A percentile compares a stretch with the other conserved stretches of the same genome.
Evolutionary conservation across 2,113 vertebrate species (phyloP).

Genomic region (Tenebrosternarchus preto): DNA sequence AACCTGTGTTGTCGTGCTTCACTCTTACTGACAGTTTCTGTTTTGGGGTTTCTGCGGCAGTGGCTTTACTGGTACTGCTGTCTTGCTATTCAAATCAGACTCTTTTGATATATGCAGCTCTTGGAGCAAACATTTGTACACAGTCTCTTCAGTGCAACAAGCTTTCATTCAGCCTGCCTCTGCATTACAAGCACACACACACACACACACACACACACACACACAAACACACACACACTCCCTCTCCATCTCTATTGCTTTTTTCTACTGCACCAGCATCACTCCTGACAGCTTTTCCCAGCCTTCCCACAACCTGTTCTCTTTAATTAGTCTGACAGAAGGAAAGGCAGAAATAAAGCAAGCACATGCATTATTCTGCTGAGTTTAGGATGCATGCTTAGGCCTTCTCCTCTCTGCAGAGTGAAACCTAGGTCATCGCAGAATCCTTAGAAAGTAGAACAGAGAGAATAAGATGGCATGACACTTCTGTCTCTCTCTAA

Average conservation of each 20-base stretch:
- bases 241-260: constrained; percentile 57
- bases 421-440: constrained; percentile 49
- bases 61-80: constrained; percentile 47
- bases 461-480: constrained; percentile 31
- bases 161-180: constrained; percentile 57
- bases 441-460: constrained; percentile 50
- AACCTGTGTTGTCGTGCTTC: constrained; percentile 62
- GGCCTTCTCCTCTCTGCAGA: constrained; percentile 20
- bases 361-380: constrained; percentile 57
- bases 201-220: constrained; percentile 18
- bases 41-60: constrained; percentile 56
- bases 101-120: constrained; percentile 48
- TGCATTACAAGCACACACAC: constrained; percentile 27
- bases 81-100: constrained; percentile 58
- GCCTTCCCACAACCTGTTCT: constrained; percentile 63
- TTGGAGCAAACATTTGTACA: constrained; percentile 57
- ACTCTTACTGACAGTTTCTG: constrained; percentile 57
- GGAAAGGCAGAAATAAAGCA: constrained; percentile 59
- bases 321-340: constrained; percentile 73
- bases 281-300: constrained; percentile 62
- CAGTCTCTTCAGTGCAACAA: constrained; percentile 52
- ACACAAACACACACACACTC: constrained; percentile 32
- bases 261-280: constrained; percentile 50
- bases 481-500: constrained; percentile 5
- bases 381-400: constrained; percentile 32